Percentiles rank a stretch among this genome's conserved stretches.
Conservation (phyloP, 2,888 invertebrate species). For the Pasiphila rectangulata region DNA sequence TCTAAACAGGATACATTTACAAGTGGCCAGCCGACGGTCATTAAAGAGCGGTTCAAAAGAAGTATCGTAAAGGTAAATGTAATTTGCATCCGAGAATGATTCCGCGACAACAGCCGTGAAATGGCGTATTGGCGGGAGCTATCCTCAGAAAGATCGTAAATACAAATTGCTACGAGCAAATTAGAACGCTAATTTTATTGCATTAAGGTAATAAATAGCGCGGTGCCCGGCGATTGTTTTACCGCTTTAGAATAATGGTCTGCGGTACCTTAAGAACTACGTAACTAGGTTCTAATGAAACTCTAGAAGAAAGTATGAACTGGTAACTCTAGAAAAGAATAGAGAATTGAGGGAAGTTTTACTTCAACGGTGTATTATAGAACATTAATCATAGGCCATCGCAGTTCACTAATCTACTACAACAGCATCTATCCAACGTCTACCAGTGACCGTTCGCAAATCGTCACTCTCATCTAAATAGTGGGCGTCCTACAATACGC, state of each 20-base stretch:
- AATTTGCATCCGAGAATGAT: conserved; percentile 65
- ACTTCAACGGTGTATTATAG: no score
- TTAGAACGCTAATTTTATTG: conserved; percentile 73
- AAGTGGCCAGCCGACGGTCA: conserved; percentile 34
- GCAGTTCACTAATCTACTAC: no score
- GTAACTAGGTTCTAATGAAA: no score
- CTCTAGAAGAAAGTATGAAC: no score
- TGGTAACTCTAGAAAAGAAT: no score
- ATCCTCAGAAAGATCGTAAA: conserved; percentile 58
- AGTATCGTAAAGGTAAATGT: conserved; percentile 69
- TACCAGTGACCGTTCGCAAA: no score
- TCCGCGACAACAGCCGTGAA: conserved; percentile 70
- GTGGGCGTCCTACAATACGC: no score
- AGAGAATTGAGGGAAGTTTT: no score
- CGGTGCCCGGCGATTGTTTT: conserved; percentile 59
- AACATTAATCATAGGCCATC: no score
- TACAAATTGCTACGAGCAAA: conserved; percentile 64
- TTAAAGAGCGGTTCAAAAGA: conserved; percentile 46
- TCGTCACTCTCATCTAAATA: no score
- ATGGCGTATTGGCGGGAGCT: conserved; percentile 58
- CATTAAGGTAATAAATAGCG: conserved; percentile 68
- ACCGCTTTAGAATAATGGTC: conserved; percentile 59
- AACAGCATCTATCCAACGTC: no score
- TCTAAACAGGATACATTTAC: conserved; percentile 37
- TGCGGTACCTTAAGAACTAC: conserved; percentile 65